Base-by-base conservation (phyloP, 2,797 vertebrate genomes). In the Mallotus villosus region DNA sequence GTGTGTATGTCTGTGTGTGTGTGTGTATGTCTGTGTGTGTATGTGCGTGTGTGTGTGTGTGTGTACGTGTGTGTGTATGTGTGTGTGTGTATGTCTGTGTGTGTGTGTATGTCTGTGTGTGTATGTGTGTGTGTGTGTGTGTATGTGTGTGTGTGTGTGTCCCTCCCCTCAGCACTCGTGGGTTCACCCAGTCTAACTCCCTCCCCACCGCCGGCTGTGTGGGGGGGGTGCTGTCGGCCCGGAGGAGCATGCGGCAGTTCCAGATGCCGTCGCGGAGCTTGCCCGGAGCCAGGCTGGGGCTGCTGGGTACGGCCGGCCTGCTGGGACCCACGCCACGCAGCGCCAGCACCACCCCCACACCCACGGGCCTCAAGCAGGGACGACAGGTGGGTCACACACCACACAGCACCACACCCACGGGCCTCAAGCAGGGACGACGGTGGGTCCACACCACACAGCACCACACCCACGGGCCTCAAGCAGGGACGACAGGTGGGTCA, bases 101-200 rank as follows among this genome's bases (percentile, higher is more conserved):
- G 37, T 46, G 37, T 24, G 19, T 25, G 24, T 49, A 14, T 68
- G 21, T 32, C 61, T n/a, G 25, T 5, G n/a, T 7, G 17, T 34
- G 27, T 37, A 7, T 41, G 2, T 6, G 55, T 22, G 57, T n/a
- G 25, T 14, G 22, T 34, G 1, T 5, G 7, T 37, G 77, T 55
- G 64, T 73, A 67, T 79, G 11, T 73, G 16, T 29, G 37, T 46
- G 37, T 24, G 19, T 25, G 24, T 49, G n/a, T 68, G 21, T 32
- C 61, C 6, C 41, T 58, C 66, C 63, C 19, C 74, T 57, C 55
- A 78, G 25, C 90, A 96, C 95, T 82, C 95, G 97, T 17, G 93
- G 93, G 46, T 98, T 98, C 55, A 96, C 96, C 76, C 97, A 98
- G 88, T 99, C 97, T 11, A 99, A 95, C 92, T 99, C 97, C 51